Base-by-base conservation (phyloP, 2,888 invertebrate genomes). In the Pomacea canaliculata region DNA sequence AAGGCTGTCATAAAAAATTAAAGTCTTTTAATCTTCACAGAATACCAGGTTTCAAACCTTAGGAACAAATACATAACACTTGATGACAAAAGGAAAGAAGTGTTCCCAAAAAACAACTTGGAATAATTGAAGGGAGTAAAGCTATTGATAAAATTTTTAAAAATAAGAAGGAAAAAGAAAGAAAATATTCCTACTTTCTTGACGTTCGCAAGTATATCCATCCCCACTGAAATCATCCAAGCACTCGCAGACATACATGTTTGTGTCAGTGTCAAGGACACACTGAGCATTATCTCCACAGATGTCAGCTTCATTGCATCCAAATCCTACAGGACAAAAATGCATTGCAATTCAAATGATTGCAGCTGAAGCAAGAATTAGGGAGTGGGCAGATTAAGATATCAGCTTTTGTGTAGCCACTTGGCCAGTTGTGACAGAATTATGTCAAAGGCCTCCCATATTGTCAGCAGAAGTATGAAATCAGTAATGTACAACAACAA, bases 211-310 rank as follows among this genome's bases (percentile, higher is more conserved):
- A 19, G 48, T 69, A 62, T 81, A 77, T 9, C 90, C 90, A 79
- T 90, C 89, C 1, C 90, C 90, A 73, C 88, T 89, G 83, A 85
- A 91, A 27, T 90, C 91, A 48, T 86, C 86, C 7, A 83, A 80
- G 82, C 91, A 91, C 74, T 86, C 85, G 83, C 91, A 91, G 67
- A 66, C 77, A 80, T 89, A 89, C 13, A 79, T 75, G 16, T 78
- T 71, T 7, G 81, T 80, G 4, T 80, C 81, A 2, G 73, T 70
- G 75, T 90, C 86, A 78, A 84, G 87, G 16, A 87, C 81, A 80
- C 91, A 91, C 48, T 89, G 86, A 1, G 90, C 89, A 76, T 90
- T 88, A 68, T 83, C 84, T 62, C 84, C 85, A 80, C 90, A 90
- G 63, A 86, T 86, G 79, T 89, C 84, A 13, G 85, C 87, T 73